Evolutionary conservation across 35 echinoderm and acorn worm genomes (phyloP).

Genomic region (Strongylocentrotus purpuratus): DNA sequence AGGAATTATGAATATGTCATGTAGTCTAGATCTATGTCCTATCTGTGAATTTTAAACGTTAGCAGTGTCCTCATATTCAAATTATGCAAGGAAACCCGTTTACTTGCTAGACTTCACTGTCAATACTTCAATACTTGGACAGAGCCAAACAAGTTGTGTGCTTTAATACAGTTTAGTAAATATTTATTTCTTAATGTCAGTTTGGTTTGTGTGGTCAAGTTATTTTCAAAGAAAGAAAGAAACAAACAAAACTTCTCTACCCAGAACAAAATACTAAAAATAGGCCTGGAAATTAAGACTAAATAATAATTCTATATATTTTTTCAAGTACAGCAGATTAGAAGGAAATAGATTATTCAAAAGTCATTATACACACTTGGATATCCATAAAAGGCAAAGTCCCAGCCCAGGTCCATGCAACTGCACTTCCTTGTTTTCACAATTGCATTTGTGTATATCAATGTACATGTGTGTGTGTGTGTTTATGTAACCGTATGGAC

Average conservation of each 20-base stretch:
- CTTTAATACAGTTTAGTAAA: no score
- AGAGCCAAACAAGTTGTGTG: no score
- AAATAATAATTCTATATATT: not conserved
- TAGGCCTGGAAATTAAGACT: not conserved
- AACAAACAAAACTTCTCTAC: not conserved
- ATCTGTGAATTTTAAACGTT: no score
- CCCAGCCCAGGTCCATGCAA: not conserved
- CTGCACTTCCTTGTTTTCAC: not conserved
- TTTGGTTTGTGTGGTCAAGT: no score
- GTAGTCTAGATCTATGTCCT: no score
- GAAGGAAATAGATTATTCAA: not conserved
- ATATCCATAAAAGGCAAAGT: not conserved
- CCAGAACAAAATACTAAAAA: not conserved
- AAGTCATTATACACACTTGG: not conserved
- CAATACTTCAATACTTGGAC: no score
- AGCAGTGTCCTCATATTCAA: no score
- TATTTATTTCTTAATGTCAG: no score
- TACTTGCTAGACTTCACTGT: no score
- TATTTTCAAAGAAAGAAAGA: not conserved
- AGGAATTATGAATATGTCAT: no score
- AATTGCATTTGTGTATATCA: not conserved
- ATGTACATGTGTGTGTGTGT: not conserved
- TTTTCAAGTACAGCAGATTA: not conserved
- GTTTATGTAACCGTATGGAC: not conserved
- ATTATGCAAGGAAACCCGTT: no score